Base-by-base conservation (phyloP, 2,113 vertebrate species). In the Lutjanus erythropterus region DNA sequence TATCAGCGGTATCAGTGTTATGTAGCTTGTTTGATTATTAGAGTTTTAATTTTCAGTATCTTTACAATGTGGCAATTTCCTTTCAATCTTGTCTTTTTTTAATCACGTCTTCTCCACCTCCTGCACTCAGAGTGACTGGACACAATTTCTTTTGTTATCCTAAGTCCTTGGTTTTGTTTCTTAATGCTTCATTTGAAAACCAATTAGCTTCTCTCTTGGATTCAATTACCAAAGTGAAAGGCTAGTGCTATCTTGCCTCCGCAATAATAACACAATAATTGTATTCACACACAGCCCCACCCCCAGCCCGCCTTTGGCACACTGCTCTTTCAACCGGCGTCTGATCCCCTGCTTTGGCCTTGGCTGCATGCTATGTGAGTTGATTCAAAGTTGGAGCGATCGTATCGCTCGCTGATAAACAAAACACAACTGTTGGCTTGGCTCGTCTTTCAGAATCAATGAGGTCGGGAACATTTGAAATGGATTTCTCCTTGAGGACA, bases 161-260 rank as follows among this genome's bases (percentile, higher is more conserved):
- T 23, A 58, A 80, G 75, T 83, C 73, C 50, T 79, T 81, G 75
- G 65, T 83, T 86, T 86, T 78, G 44, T 88, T 84, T 81, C 78
- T 78, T 84, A 87, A 86, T 87, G 80, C 87, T 87, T 90, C 84
- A 86, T 88, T 90, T 85, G 65, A 83, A 88, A 92, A 86, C 81
- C 74, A 92, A 88, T 91, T 86, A 87, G 80, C 71, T 85, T 87
- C 72, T 71, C 75, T 85, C 80, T 80, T 78, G 79, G 75, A 89
- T 90, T 93, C 78, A 90, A 86, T 93, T 84, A 88, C 88, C 71
- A 78, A 71, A 83, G 80, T 84, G 56, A 91, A 90, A 86, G 75
- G 66, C 83, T 80, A 65, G 61, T 41, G 61, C 78, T 84, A 91
- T 88, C 86, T 87, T 42, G 78, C 85, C 66, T 81, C 46, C 27